Evolutionary conservation across 1,140 invertebrate species (phyloP).

Genomic region (Procambarus clarkii): DNA sequence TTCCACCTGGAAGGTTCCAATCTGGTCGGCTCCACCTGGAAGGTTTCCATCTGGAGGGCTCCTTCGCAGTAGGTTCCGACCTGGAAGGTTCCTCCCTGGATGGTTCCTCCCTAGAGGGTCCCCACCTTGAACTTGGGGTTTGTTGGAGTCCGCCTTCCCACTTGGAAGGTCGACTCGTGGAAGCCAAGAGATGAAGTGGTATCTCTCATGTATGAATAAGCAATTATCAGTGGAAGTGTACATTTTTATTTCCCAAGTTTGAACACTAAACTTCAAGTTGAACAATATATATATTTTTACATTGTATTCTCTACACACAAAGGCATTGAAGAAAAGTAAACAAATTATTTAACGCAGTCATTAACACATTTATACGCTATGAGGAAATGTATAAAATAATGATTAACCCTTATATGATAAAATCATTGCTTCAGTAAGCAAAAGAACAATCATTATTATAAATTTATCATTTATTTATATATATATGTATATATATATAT

Average conservation of each 20-base stretch:
- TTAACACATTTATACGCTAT: background rate
- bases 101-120: background rate
- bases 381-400: constrained; percentile 2
- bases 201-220: constrained; percentile 23
- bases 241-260: constrained; percentile 20
- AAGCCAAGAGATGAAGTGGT: no score
- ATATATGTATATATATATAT: constrained; percentile 23
- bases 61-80: no score
- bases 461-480: constrained; percentile 9
- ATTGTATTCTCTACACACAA: constrained; percentile 37
- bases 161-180: background rate
- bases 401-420: background rate
- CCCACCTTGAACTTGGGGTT: background rate
- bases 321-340: background rate
- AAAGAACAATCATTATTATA: constrained; percentile 32
- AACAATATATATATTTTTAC: constrained; percentile 24
- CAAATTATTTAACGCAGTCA: background rate
- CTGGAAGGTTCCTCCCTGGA: background rate
- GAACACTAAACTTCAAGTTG: constrained; percentile 31
- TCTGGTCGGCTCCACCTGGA: no score
- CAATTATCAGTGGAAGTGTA: constrained; percentile 19
- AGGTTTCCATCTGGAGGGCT: no score
- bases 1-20: no score
- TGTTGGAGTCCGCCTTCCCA: background rate
- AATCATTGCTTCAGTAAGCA: background rate